Base-by-base conservation (phyloP, 2,888 invertebrate species). In the Drosophila pegasa region DNA sequence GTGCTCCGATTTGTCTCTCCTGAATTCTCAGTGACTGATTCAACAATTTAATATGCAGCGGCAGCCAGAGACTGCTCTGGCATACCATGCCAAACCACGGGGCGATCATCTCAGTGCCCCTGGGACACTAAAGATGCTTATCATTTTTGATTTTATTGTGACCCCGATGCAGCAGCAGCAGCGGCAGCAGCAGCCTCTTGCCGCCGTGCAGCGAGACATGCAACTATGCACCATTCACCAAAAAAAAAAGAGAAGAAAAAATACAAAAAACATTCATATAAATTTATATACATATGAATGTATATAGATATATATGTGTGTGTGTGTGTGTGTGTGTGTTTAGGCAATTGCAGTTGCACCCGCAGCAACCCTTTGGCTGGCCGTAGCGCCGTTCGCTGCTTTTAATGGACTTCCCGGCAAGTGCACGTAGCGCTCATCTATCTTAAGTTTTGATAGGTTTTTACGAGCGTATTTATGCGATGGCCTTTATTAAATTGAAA, bases 21-120 rank as follows among this genome's bases (percentile, higher is more conserved):
- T 41, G 62, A 64, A 59, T 73, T 73, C 70, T 60, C 59, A 60
- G 71, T 79, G 70, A 76, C 75, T 82, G 85, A 79, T 84, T 76
- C 84, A 82, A 83, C 83, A 87, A 80, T 91, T 91, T 91, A 90
- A 90, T 91, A 91, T 91, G 89, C 89, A 90, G 87, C 89, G 62
- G 71, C 50, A 25, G 60, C 35, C 65, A 52, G 62, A 18, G 20
- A 35, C 22, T 2, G 31, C 31, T 2, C 2, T 2, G 10, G 9
- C 41, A 27, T 20, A 16, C 41, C 43, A 18, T 29, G 22, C 25
- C 22, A 31, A 33, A 25, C 25, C 33, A 55, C 10, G 56, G 48
- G 68, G 63, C 51, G 75, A 75, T 75, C 72, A 75, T 76, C 76
- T 69, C 61, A 55, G 38, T 75, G 67, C 75, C 76, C 59, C 66